Evolutionary conservation across 2,113 vertebrate genomes (phyloP).

Genomic region (Vulpes ferrilata): DNA sequence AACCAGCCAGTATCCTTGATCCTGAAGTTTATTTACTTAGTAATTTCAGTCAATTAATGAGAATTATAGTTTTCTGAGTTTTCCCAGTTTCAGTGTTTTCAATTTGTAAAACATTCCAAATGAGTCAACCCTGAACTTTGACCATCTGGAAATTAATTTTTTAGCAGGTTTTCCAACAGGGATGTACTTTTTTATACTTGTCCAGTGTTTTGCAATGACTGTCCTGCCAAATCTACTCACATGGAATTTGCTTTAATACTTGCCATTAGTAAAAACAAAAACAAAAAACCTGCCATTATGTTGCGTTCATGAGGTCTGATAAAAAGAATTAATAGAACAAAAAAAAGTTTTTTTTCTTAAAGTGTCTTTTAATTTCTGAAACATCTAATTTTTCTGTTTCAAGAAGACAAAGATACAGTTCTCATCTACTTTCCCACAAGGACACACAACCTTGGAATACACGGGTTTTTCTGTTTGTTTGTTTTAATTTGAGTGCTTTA

Average conservation of each 20-base stretch:
- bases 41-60: conserved; percentile 44
- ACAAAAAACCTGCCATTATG: neutral
- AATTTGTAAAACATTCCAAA: conserved; percentile 43
- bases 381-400: conserved; percentile 19
- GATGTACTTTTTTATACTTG: conserved; percentile 40
- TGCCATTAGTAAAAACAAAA: neutral
- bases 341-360: conserved; percentile 39
- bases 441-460: neutral
- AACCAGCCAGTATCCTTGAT: neutral
- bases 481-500: neutral
- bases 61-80: conserved; percentile 51
- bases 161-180: conserved; percentile 47
- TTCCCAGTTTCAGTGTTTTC: conserved; percentile 49
- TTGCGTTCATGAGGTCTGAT: neutral
- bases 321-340: neutral
- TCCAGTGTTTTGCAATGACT: neutral
- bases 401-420: neutral
- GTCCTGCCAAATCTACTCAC: neutral
- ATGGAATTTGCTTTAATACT: conserved; percentile 18
- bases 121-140: conserved; percentile 64
- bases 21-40: conserved; percentile 47
- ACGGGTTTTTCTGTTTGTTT: no score
- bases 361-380: conserved; percentile 25
- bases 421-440: neutral
- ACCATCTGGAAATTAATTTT: conserved; percentile 66